Percentiles rank a stretch among this genome's conserved stretches.
Evolutionary conservation across 2,888 invertebrate species (phyloP).

Genomic region (Acleris literana): DNA sequence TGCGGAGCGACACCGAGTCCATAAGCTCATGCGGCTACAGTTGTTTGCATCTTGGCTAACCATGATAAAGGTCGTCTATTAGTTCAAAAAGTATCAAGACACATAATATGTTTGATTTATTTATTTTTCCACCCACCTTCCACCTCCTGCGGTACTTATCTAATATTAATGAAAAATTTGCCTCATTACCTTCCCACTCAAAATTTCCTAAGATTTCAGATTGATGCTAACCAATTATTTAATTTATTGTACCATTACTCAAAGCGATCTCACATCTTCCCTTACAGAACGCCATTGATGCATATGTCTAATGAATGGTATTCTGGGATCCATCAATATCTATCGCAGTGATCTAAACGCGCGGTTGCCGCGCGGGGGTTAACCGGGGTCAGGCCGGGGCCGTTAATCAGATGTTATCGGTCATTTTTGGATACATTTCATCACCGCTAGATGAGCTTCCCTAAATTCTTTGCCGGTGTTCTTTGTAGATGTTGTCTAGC

Average conservation of each 20-base stretch:
- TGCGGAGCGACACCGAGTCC: too few species aligned
- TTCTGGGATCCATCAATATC: conserved; percentile 31
- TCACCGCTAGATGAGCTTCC: not conserved
- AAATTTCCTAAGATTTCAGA: conserved; percentile 15
- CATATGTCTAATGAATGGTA: conserved; percentile 25
- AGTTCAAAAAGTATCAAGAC: too few species aligned
- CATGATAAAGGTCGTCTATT: too few species aligned
- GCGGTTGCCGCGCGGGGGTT: conserved; percentile 37
- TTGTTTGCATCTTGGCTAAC: too few species aligned
- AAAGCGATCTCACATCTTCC: conserved; percentile 16
- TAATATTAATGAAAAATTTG: not conserved
- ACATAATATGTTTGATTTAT: too few species aligned
- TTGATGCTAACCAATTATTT: conserved; percentile 22
- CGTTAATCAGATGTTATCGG: conserved; percentile 33
- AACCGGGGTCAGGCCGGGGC: conserved; percentile 40
- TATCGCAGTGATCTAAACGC: conserved; percentile 30
- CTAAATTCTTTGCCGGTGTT: not conserved
- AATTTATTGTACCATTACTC: conserved; percentile 25
- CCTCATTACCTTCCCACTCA: conserved; percentile 1
- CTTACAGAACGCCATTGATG: conserved; percentile 17
- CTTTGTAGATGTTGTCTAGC: not conserved
- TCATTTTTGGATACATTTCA: conserved; percentile 18
- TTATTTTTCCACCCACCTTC: too few species aligned
- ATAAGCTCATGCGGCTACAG: too few species aligned
- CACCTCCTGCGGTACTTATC: not conserved